A percentile compares a stretch with the other conserved stretches of the same genome.
phyloP scores from a whole-genome alignment of 2,888 invertebrate genomes.

The Lithophane semibrunnea region DNA sequence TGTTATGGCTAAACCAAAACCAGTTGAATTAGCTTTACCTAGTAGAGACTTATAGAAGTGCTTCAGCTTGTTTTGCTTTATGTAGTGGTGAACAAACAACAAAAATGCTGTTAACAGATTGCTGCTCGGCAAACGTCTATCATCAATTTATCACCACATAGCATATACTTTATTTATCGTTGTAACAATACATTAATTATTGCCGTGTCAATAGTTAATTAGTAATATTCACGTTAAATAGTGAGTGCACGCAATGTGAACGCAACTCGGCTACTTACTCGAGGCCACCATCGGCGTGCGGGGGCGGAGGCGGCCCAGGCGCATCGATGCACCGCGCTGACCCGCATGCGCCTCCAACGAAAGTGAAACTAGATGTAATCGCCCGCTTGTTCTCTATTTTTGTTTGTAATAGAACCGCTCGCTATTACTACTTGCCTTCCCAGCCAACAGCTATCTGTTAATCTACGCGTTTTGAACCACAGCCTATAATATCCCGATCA shows the following conservation, averaged over 20 bases:
- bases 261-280: constrained; percentile 65
- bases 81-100: background rate
- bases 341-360: constrained; percentile 80
- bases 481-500: constrained; percentile 5
- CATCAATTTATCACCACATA: constrained; percentile 18
- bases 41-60: background rate
- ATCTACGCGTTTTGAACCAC: constrained; percentile 56
- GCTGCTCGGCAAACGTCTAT: constrained; percentile 1
- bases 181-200: constrained; percentile 33
- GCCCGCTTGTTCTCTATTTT: constrained; percentile 77
- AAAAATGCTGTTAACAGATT: constrained; percentile 14
- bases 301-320: constrained; percentile 64
- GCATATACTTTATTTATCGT: constrained; percentile 17
- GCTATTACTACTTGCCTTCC: constrained; percentile 53
- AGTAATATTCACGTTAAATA: constrained; percentile 56
- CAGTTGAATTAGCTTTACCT: background rate
- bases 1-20: constrained; percentile 30
- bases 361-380: constrained; percentile 85
- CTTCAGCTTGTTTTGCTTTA: background rate
- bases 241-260: constrained; percentile 66
- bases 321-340: constrained; percentile 78
- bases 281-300: constrained; percentile 63
- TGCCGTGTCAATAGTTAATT: constrained; percentile 53
- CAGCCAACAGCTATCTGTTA: constrained; percentile 58
- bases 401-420: constrained; percentile 69